phyloP scores from a whole-genome alignment of 2,113 vertebrate species.

The Triplophysa rosa region DNA sequence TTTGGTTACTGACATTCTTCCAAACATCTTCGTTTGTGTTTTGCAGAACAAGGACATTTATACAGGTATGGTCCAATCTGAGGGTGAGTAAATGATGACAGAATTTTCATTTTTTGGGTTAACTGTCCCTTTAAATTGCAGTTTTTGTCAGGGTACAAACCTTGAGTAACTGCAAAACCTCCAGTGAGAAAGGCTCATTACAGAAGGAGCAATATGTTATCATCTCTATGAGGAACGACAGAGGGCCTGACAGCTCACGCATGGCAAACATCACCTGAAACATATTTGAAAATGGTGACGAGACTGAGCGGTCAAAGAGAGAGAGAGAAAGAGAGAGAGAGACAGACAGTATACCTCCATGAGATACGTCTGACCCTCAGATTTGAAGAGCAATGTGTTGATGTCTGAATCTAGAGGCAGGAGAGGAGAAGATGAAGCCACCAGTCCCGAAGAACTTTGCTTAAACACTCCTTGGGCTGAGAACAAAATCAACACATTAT shows the following conservation, averaged over 20 bases:
- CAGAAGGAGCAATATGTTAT: constrained; percentile 93
- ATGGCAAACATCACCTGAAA: constrained; percentile 93
- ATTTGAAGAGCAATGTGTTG: constrained; percentile 86
- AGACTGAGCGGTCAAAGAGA: not conserved
- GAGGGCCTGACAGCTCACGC: constrained; percentile 88
- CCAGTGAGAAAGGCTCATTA: constrained; percentile 92
- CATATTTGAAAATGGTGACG: not conserved
- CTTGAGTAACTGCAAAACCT: constrained; percentile 90
- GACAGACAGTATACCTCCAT: constrained; percentile 80
- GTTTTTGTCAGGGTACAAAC: constrained; percentile 64
- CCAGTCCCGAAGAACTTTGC: constrained; percentile 71
- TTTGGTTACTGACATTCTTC: too few relatives aligned
- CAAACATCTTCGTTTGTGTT: too few relatives aligned
- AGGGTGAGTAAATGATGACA: too few relatives aligned
- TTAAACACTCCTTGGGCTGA: constrained; percentile 84
- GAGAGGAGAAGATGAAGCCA: constrained; percentile 73
- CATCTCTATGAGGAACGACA: constrained; percentile 90
- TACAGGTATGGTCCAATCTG: too few relatives aligned
- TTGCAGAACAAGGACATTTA: too few relatives aligned
- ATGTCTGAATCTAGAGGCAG: constrained; percentile 87
- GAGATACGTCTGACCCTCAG: constrained; percentile 91
- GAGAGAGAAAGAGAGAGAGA: not conserved
- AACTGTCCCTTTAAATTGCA: not conserved
- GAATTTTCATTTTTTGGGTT: too few relatives aligned
- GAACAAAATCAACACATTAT: constrained; percentile 24